Base-by-base conservation (phyloP, 1,140 invertebrate species). In the Oscheius sp. region DNA sequence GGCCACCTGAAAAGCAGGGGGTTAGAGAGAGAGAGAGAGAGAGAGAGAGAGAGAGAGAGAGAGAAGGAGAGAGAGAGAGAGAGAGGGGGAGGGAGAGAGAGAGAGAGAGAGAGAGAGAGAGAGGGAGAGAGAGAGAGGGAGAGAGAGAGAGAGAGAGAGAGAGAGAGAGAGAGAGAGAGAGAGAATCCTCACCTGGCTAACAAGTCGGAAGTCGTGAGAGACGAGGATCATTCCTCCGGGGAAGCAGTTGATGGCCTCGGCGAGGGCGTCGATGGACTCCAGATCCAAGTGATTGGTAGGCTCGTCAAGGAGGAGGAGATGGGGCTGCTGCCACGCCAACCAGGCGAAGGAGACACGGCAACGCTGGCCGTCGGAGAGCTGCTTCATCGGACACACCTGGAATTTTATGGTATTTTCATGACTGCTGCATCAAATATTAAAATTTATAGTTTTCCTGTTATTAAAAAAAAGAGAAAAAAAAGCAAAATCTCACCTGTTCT, bases 211-310 rank as follows among this genome's bases (percentile, higher is more conserved):
- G 87, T 97, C 95, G 90, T 97, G 95, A 86, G 92, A 93, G 77
- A 97, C 95, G 0, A 97, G 89, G 31, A 98, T 93, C 90, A 99
- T 91, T 75, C 96, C 97, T 35, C 97, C 97, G 80, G 95, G 92
- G 84, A 97, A 99, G 78, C 95, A 92, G 83, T 95, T 96, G 65
- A 99, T 92, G 23, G 96, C 97, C 74, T 98, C 95, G 10, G 93
- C 97, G 7, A 99, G 87, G 0, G 95, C 92, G 87, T 99, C 97
- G 75, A 99, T 99, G 0, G 95, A 97, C 87, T 99, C 96, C 90
- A 99, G 97, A 83, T 99, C 96, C 84, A 99, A 90, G 85, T 99
- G 95, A 89, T 99, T 99, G 28, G 95, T 99, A 78, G 95, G 96
- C 89, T 99, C 95, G 86, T 98, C 95, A 31, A 99, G 87, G 3